Evolutionary conservation across 30 jellyfish, hydroid and myxozoan species (phyloP).

Genomic region (Nemopilema nomurai): DNA sequence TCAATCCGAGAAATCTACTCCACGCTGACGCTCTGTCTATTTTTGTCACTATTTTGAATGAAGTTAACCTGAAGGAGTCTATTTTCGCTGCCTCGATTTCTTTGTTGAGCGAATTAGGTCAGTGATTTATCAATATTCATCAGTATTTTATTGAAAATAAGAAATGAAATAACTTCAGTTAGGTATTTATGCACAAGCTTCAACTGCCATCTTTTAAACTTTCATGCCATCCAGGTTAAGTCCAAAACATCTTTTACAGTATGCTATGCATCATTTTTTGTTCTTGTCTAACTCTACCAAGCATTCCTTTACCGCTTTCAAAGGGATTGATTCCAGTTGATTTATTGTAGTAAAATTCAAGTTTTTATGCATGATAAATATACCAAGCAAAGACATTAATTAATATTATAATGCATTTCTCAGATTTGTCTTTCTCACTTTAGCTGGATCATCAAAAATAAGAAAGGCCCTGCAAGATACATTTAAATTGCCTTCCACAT

Average conservation of each 20-base stretch:
- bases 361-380: too few species aligned
- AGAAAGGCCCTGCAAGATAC: constrained; percentile 77
- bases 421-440: neutral
- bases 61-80: constrained; percentile 22
- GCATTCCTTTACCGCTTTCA: too few species aligned
- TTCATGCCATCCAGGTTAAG: too few species aligned
- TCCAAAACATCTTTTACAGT: too few species aligned
- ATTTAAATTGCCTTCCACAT: constrained; percentile 67
- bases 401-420: too few species aligned
- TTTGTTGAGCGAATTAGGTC: constrained; percentile 37
- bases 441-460: constrained; percentile 54
- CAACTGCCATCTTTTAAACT: too few species aligned
- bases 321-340: neutral
- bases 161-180: too few species aligned
- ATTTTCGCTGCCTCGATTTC: constrained; percentile 24
- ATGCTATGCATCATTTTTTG: too few species aligned
- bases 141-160: neutral
- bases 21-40: constrained; percentile 55
- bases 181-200: too few species aligned
- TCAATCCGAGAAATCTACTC: constrained; percentile 30
- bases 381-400: too few species aligned
- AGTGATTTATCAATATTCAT: neutral
- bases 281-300: too few species aligned
- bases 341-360: neutral
- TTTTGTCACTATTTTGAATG: constrained; percentile 52